phyloP scores from a whole-genome alignment of 2,797 vertebrate genomes.

The Alauda arvensis region DNA sequence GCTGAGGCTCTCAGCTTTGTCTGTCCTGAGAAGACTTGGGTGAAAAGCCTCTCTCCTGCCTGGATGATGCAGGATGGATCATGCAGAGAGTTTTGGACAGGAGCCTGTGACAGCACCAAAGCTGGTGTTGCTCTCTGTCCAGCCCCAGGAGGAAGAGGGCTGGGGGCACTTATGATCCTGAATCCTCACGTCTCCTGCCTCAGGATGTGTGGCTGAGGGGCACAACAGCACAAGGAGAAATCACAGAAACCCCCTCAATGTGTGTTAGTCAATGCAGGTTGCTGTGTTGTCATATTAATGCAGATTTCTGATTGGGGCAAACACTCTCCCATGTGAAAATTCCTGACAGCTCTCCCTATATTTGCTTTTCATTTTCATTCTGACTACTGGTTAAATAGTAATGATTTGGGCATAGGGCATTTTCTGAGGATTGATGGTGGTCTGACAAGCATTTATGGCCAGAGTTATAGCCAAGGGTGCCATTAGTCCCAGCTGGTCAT shows the following conservation, averaged over 20 bases:
- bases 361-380: conserved; percentile 24
- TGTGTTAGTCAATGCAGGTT: background rate
- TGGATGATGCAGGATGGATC: background rate
- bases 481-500: conserved; percentile 51
- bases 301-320: background rate
- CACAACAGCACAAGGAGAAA: background rate
- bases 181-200: background rate
- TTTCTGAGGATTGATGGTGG: conserved; percentile 23
- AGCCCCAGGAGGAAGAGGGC: background rate
- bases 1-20: background rate
- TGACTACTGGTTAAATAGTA: background rate
- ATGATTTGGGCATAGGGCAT: background rate
- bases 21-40: background rate
- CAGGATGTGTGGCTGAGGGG: background rate
- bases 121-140: background rate
- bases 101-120: background rate
- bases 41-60: background rate
- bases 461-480: conserved; percentile 33
- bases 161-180: background rate
- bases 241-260: background rate
- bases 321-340: background rate
- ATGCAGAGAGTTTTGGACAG: background rate
- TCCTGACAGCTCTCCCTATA: background rate
- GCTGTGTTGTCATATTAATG: background rate
- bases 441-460: conserved; percentile 29